phyloP scores from a whole-genome alignment of 1,140 invertebrate species.

The Atta cephalotes region DNA sequence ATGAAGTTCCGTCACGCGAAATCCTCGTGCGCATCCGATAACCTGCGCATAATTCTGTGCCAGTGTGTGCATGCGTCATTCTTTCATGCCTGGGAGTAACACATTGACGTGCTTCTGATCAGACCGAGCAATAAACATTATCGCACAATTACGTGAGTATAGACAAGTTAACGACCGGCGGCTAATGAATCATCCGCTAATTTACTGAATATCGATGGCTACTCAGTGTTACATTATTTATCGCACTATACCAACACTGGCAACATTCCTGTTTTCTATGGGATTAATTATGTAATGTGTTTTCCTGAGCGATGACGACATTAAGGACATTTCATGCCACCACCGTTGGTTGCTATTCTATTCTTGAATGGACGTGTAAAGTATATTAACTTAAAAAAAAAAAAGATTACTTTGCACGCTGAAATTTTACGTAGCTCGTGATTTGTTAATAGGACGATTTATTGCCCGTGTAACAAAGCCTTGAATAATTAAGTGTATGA shows the following conservation, averaged over 20 bases:
- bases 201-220: neutral
- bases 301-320: neutral
- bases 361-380: neutral
- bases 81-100: neutral
- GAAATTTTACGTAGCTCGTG: neutral
- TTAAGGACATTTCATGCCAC: conserved; percentile 11
- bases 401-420: neutral
- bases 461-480: neutral
- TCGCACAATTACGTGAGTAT: conserved; percentile 59
- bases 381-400: neutral
- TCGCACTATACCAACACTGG: neutral
- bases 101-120: neutral
- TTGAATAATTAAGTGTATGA: neutral
- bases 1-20: neutral
- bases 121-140: conserved; percentile 32
- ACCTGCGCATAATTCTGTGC: neutral
- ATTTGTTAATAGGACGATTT: neutral
- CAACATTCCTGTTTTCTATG: neutral
- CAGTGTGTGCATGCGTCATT: conserved; percentile 1
- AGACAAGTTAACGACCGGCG: conserved; percentile 18
- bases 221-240: neutral
- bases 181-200: neutral
- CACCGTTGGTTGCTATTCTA: neutral
- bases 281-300: conserved; percentile 56
- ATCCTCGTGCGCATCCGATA: conserved; percentile 2